A percentile compares a stretch with the other conserved stretches of the same genome.
Evolutionary conservation across 2,888 invertebrate genomes (phyloP).

Genomic region (Teinopalpus imperialis): DNA sequence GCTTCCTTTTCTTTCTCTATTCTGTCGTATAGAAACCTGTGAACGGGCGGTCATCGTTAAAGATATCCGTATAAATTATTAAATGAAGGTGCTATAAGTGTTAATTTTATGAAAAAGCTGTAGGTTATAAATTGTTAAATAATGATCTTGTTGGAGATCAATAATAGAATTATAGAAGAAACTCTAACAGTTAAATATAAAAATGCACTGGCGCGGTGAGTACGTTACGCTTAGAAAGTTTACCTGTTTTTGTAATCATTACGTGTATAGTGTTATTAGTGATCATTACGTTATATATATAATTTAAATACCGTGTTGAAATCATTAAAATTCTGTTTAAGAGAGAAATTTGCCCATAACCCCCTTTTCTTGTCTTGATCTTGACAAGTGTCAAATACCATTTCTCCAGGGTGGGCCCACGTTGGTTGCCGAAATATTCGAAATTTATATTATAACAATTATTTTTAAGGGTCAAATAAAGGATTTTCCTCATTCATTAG

Average conservation of each 20-base stretch:
- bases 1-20: conserved; percentile 72
- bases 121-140: conserved; percentile 81
- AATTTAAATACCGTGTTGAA: conserved; percentile 13
- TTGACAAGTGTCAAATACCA: conserved; percentile 75
- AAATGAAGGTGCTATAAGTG: conserved; percentile 81
- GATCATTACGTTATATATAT: conserved; percentile 17
- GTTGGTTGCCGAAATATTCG: conserved; percentile 55
- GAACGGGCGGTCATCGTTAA: conserved; percentile 72
- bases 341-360: conserved; percentile 54
- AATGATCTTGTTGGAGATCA: conserved; percentile 99
- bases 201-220: conserved; percentile 98
- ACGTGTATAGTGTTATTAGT: conserved; percentile 43
- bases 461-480: conserved; percentile 33
- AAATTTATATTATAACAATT: conserved; percentile 31
- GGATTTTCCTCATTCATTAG: conserved; percentile 44
- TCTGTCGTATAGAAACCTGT: conserved; percentile 68
- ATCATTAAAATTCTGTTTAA: conserved; percentile 10
- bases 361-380: conserved; percentile 53
- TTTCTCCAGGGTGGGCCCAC: conserved; percentile 72
- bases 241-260: conserved; percentile 62
- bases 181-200: conserved; percentile 97
- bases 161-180: conserved; percentile 99
- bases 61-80: conserved; percentile 74
- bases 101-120: conserved; percentile 79
- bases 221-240: conserved; percentile 82